Base-by-base conservation (phyloP, 2,797 vertebrate species). In the Enteromius viviparus region DNA sequence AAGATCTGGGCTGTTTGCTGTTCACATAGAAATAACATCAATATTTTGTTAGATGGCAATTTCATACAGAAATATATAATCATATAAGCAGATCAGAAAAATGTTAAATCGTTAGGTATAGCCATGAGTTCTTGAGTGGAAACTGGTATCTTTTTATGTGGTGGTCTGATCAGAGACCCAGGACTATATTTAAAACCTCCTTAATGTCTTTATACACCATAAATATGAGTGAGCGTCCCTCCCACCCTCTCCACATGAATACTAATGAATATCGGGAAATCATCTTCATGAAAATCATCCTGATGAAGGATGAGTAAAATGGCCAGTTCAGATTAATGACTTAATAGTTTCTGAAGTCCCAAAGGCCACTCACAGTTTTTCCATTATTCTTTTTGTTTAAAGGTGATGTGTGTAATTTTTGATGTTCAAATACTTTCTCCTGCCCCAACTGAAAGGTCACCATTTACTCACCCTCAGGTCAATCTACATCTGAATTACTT, bases 171-270 rank as follows among this genome's bases (percentile, higher is more conserved):
- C 17, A 53, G 69, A 21, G 17, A 62, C 62, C 62, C 58, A 34
- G 3, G 32, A 66, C 69, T 53, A 40, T 69, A 21, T 58, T 76
- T 75, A 82, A 70, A 76, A 23, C 53, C 40, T 37, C 21, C 53
- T 70, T 81, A 62, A 62, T 58, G 68, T 34, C 40, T 65, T 51
- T 26, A 62, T 37, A 40, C 29, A 6, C 34, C 64, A 76, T 87
- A 47, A 79, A 75, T 82, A 51, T 86, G 82, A 84, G 53, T 60
- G 58, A 82, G 62, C 23, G 64, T 66, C 21, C 64, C 26, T 17
- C 14, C 19, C 64, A 76, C 42, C 64, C 47, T 19, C 15, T 68
- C 60, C 47, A 45, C 83, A 60, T 68, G 83, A 84, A 80, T 80
- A 69, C 78, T 66, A 80, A 80, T 75, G 7, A 75, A 68, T 26